Conservation (phyloP, 2,888 invertebrate genomes). For the Hymenopus coronatus region DNA sequence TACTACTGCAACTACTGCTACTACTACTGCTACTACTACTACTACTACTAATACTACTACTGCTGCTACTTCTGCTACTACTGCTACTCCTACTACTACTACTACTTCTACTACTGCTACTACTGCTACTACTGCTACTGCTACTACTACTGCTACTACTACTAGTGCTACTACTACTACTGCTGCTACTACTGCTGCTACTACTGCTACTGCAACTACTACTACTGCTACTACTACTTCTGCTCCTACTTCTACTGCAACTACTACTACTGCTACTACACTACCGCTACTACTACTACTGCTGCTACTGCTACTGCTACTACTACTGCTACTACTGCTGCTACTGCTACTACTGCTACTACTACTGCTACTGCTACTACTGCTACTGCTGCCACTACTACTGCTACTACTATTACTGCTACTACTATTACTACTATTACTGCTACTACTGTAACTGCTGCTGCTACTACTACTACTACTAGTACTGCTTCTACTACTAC, state of each 20-base stretch:
- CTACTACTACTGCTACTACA: not conserved
- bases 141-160: not conserved
- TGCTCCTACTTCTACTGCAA: not conserved
- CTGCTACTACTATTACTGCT: not conserved
- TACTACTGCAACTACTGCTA: not conserved
- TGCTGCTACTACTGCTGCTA: not conserved
- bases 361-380: not conserved
- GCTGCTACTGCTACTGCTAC: not conserved
- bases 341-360: not conserved
- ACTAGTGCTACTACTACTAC: not conserved
- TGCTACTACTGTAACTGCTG: not conserved
- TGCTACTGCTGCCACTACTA: not conserved
- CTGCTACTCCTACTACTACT: not conserved
- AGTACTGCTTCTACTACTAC: not conserved
- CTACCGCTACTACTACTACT: not conserved
- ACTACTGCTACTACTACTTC: not conserved
- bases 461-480: not conserved
- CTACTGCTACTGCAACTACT: not conserved
- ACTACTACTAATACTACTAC: not conserved
- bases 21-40: not conserved
- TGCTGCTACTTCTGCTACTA: not conserved
- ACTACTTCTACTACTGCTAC: not conserved
- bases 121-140: not conserved
- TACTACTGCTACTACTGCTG: not conserved
- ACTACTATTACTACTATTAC: not conserved